Evolutionary conservation across 2,113 vertebrate genomes (phyloP), one percentile per base, ranked within the genome.

Genomic region (Sapajus apella): DNA sequence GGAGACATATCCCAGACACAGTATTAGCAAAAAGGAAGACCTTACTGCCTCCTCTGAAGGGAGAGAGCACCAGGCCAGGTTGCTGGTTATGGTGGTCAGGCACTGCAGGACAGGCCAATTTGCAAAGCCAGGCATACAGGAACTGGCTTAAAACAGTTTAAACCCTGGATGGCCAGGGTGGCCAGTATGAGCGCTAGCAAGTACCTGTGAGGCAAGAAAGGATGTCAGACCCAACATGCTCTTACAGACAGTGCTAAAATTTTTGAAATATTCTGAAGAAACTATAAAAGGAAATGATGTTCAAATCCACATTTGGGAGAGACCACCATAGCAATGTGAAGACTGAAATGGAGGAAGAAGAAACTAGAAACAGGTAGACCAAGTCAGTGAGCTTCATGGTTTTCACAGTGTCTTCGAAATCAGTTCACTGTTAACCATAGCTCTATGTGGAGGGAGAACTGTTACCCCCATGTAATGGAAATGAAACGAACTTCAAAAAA

Each of bases 91-190:
- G 50, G 16, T 9, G 16, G 64, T 47, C 6, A 35, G 70, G 21
- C n/a, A 8, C 18, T 14, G 4, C 35, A 16, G 30, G 9, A 18
- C 20, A 90, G 66, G n/a, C 27, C 2, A 37, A 37, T 14, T 1
- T 6, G 43, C 56, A 66, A 17, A 87, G 45, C 32, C 35, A 58
- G 50, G 37, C 0, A 0, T 3, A 45, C 16, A 18, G 52, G 27
- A 68, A 27, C 9, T 0, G 2, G 73, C 45, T 43, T 20, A 1
- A 4, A 18, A 45, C 3, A 6, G 14, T 32, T 2, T 3, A 17
- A 32, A 47, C 10, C 5, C n/a, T 3, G 23, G 37, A 16, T 2
- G 45, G 23, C 56, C 56, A 50, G 17, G 3, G 11, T 2, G 52
- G 23, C 56, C 50, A 50, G 25, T 2, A 5, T 17, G 30, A 55